phyloP scores from a whole-genome alignment of 2,797 vertebrate genomes.

The Propithecus deckenii region DNA sequence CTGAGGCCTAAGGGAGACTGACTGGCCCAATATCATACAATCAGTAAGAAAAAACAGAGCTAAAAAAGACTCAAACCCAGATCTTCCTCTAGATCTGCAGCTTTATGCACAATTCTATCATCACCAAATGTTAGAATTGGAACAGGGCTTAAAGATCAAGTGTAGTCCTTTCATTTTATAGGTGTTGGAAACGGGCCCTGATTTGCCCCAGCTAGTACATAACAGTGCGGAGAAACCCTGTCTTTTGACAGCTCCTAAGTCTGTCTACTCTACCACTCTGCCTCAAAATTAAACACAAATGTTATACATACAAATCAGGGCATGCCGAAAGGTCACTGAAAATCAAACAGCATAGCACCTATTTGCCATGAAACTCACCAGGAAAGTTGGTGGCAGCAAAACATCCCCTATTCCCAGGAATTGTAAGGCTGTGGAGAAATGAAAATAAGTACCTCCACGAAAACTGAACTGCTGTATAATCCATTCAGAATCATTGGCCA shows the following conservation, averaged over 20 bases:
- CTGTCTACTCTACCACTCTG: background rate
- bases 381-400: background rate
- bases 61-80: background rate
- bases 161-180: background rate
- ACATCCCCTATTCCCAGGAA: background rate
- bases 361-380: background rate
- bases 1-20: background rate
- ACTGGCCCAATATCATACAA: background rate
- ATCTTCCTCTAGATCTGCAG: background rate
- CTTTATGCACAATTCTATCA: background rate
- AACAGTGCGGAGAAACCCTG: background rate
- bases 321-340: background rate
- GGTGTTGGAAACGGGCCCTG: background rate
- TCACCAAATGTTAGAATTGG: background rate
- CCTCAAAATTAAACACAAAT: background rate
- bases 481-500: background rate
- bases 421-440: background rate
- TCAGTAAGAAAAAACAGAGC: background rate
- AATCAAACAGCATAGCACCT: background rate
- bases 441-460: background rate
- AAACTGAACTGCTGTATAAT: background rate
- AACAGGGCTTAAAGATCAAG: background rate
- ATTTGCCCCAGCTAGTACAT: background rate
- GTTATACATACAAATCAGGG: background rate
- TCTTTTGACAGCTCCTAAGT: background rate